Conservation (phyloP, 2,888 invertebrate genomes). For the Aphodius granarius region DNA sequence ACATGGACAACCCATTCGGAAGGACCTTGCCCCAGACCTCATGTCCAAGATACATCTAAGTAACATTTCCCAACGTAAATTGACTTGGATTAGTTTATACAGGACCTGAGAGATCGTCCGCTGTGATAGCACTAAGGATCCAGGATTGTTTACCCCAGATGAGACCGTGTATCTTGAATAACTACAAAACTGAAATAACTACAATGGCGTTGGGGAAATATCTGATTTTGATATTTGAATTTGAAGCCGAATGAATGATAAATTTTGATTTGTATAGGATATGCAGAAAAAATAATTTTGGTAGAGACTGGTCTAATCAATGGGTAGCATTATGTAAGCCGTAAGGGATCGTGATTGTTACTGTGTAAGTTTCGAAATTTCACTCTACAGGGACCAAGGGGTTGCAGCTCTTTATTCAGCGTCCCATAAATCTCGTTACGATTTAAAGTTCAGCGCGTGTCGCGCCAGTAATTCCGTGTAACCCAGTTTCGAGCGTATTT, state of each 20-base stretch:
- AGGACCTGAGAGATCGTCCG: background rate
- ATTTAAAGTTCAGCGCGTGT: slow-evolving; percentile 4
- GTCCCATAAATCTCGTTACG: background rate
- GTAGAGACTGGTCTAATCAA: no score
- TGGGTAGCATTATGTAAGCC: background rate
- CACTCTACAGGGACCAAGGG: background rate
- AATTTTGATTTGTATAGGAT: no score
- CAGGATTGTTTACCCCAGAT: background rate
- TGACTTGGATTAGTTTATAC: background rate
- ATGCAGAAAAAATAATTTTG: no score
- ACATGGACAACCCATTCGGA: background rate
- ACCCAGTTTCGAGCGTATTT: slow-evolving; percentile 10
- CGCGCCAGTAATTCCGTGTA: slow-evolving; percentile 1
- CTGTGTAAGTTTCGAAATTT: background rate
- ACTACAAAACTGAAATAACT: no score
- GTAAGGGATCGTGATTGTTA: background rate
- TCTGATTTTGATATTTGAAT: no score
- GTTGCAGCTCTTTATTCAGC: background rate
- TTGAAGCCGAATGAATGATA: no score
- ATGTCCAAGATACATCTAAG: background rate
- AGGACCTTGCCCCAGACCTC: background rate
- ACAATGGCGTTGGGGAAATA: no score
- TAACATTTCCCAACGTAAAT: background rate
- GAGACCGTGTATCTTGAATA: no score
- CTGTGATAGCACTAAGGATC: background rate